Base-by-base conservation (phyloP, 2,113 vertebrate genomes). In the Montifringilla adamsi region DNA sequence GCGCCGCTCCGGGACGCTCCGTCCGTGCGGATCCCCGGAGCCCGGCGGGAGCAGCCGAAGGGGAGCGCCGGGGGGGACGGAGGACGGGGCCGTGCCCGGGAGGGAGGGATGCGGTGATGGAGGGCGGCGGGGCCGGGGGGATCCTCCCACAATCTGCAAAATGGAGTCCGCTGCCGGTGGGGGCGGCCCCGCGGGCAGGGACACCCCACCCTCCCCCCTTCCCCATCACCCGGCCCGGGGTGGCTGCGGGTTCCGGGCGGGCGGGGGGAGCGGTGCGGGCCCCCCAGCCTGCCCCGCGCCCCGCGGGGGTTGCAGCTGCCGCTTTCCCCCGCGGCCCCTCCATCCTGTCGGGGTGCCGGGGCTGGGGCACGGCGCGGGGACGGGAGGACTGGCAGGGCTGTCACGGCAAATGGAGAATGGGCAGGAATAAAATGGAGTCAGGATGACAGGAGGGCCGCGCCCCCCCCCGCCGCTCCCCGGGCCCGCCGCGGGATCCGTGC, bases 81-180 rank as follows among this genome's bases (percentile, higher is more conserved):
- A 4, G 66, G 60, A 73, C 44, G 83, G 75, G 60, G 66, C 67
- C 46, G 80, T 49, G 78, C 43, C 79, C 79, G 35, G 28, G 53
- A 59, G 46, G 55, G 55, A 52, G 46, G 46, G 80, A 72, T 72
- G 56, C 80, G 56, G 80, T 62, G 80, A 83, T 72, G 46, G 46
- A 72, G 67, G 28, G 53, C 24, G 41, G 23, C 1, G 20, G 62
- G 64, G n/a, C 30, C 24, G 59, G 64, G 67, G 74, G 62, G 52
- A 44, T 60, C 55, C 50, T 87, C 84, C 52, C 80, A 84, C 80
- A 6, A 7, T 44, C 79, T 87, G 95, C 96, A 97, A 98, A 90
- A 97, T 97, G 97, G 97, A 97, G 96, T 85, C 95, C 26, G 80
- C 69, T 67, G 90, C 69, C 20, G 33, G 82, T 89, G 96, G 89